Conservation (phyloP, 1,140 invertebrate species). For the Cyphomyrmex costatus region DNA sequence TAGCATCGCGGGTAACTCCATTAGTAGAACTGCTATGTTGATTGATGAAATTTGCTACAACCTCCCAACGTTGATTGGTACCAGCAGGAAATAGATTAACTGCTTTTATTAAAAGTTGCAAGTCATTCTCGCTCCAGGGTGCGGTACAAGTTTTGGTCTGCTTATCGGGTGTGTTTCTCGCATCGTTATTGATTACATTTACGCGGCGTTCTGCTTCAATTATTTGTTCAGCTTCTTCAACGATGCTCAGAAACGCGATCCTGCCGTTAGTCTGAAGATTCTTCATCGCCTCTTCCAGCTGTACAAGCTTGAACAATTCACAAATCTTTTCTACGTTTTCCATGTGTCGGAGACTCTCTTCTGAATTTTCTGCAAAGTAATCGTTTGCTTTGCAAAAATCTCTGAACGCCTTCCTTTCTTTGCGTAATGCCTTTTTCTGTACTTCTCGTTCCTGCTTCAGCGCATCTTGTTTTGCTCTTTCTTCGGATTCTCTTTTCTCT, state of each 20-base stretch:
- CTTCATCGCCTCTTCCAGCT: conserved; percentile 93
- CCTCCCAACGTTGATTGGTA: conserved; percentile 98
- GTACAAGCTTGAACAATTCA: conserved; percentile 91
- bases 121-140: conserved; percentile 93
- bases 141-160: conserved; percentile 86
- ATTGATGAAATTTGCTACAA: conserved; percentile 98
- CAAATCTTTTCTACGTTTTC: conserved; percentile 96
- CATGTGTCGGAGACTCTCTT: conserved; percentile 94
- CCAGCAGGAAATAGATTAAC: conserved; percentile 99
- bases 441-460: conserved; percentile 95
- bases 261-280: conserved; percentile 89
- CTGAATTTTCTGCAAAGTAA: conserved; percentile 92
- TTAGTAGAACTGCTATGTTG: conserved; percentile 91
- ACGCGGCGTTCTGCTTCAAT: conserved; percentile 92
- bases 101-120: conserved; percentile 97
- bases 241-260: conserved; percentile 89
- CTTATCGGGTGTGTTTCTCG: conserved; percentile 80
- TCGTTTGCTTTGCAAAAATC: conserved; percentile 95
- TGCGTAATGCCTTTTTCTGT: conserved; percentile 93
- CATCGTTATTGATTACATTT: conserved; percentile 80
- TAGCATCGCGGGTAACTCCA: conserved; percentile 89
- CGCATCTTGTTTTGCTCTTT: conserved; percentile 92
- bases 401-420: conserved; percentile 94
- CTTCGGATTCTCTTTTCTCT: conserved; percentile 94
- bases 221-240: conserved; percentile 91